Evolutionary conservation across 2,888 invertebrate genomes (phyloP).

Genomic region (Nymphalis urticae): DNA sequence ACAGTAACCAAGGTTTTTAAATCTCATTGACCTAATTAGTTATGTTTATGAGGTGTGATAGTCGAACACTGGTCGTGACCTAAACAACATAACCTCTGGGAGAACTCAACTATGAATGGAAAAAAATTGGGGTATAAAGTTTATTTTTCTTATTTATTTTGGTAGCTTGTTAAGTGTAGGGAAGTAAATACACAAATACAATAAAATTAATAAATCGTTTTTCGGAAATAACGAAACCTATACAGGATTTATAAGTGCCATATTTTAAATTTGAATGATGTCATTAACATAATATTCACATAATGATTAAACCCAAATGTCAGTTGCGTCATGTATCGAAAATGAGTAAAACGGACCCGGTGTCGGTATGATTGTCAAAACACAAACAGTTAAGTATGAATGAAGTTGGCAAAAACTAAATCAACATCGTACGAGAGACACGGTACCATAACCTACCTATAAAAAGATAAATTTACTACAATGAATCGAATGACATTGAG

Average conservation of each 20-base stretch:
- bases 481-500: slow-evolving; percentile 70
- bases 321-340: slow-evolving; percentile 26
- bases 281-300: background rate
- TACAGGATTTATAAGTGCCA: no score
- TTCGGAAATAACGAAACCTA: no score
- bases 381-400: slow-evolving; percentile 21
- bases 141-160: background rate
- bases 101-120: background rate
- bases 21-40: slow-evolving; percentile 69
- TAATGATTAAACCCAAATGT: slow-evolving; percentile 19
- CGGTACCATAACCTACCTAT: slow-evolving; percentile 44
- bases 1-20: slow-evolving; percentile 59
- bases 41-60: slow-evolving; percentile 49
- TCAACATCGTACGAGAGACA: slow-evolving; percentile 14
- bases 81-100: background rate
- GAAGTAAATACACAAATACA: background rate
- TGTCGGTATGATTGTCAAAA: background rate
- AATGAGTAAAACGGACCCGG: background rate
- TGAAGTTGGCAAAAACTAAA: slow-evolving; percentile 9
- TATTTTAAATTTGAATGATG: no score
- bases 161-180: background rate
- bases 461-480: slow-evolving; percentile 74
- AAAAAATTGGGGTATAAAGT: background rate
- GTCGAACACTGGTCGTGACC: slow-evolving; percentile 25
- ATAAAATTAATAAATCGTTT: no score